Percentiles rank a stretch among this genome's conserved stretches.
Conservation (phyloP, 2,113 vertebrate genomes). For the Pachypanchax playfairii region DNA sequence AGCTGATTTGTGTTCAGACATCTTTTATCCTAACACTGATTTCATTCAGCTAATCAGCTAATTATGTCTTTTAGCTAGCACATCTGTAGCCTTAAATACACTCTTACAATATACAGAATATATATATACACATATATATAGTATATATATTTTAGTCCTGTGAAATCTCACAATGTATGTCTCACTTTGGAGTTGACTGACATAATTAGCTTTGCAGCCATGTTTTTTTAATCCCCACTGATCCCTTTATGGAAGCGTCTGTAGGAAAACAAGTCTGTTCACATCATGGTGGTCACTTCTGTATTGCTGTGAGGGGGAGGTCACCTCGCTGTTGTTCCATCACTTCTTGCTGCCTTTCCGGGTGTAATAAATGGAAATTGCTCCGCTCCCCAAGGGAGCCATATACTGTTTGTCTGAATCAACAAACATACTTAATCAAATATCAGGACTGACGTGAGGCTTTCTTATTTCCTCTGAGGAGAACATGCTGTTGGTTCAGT, state of each 20-base stretch:
- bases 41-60: no score
- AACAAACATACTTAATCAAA: background rate
- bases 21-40: no score
- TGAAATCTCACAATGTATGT: no score
- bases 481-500: background rate
- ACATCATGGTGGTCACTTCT: background rate
- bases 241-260: background rate
- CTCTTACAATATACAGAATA: no score
- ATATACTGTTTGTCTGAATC: background rate
- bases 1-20: no score
- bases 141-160: no score
- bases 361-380: no score
- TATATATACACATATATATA: no score
- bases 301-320: background rate
- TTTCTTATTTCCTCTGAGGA: background rate
- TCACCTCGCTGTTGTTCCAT: background rate
- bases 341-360: background rate
- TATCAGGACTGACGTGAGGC: background rate
- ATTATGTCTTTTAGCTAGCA: no score
- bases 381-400: background rate
- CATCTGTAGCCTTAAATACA: no score
- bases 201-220: background rate
- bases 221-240: background rate
- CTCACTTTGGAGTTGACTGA: no score
- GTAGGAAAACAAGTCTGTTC: conserved; percentile 3